Conservation (phyloP, 2,888 invertebrate genomes). For the Patella depressa region DNA sequence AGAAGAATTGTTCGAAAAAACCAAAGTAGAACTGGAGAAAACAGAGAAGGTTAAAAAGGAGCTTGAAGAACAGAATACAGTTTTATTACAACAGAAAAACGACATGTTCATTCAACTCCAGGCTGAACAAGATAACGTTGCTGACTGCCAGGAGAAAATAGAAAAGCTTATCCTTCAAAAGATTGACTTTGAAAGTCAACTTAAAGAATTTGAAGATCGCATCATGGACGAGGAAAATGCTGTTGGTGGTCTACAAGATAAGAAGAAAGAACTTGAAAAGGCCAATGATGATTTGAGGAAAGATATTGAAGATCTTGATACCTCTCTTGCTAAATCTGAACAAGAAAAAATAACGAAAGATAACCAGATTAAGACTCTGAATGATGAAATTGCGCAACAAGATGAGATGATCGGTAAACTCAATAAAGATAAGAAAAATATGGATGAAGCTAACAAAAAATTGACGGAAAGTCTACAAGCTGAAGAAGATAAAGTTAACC, state of each 20-base stretch:
- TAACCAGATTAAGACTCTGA: neutral
- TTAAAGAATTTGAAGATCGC: slow-evolving; percentile 96
- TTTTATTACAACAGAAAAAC: slow-evolving; percentile 94
- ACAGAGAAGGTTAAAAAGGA: slow-evolving; percentile 98
- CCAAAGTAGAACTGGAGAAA: slow-evolving; percentile 93
- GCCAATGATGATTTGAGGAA: slow-evolving; percentile 96
- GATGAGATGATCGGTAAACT: neutral
- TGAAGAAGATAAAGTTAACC: slow-evolving; percentile 7
- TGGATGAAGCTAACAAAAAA: slow-evolving; percentile 7
- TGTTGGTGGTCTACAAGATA: slow-evolving; percentile 92
- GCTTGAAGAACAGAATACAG: slow-evolving; percentile 92
- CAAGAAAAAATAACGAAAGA: neutral
- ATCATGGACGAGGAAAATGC: slow-evolving; percentile 97
- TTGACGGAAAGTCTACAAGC: slow-evolving; percentile 1
- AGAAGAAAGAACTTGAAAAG: slow-evolving; percentile 97
- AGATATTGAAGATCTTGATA: slow-evolving; percentile 96
- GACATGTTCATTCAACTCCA: slow-evolving; percentile 89
- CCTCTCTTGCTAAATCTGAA: slow-evolving; percentile 76
- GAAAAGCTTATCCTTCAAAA: slow-evolving; percentile 96
- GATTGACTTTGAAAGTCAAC: slow-evolving; percentile 94
- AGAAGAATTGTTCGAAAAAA: slow-evolving; percentile 96
- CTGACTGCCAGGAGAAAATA: slow-evolving; percentile 93
- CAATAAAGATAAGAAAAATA: neutral
- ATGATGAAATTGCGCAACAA: slow-evolving; percentile 1
- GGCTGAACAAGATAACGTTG: slow-evolving; percentile 90